Base-by-base conservation (phyloP, 2,888 invertebrate species). In the Idaea dimidiata region DNA sequence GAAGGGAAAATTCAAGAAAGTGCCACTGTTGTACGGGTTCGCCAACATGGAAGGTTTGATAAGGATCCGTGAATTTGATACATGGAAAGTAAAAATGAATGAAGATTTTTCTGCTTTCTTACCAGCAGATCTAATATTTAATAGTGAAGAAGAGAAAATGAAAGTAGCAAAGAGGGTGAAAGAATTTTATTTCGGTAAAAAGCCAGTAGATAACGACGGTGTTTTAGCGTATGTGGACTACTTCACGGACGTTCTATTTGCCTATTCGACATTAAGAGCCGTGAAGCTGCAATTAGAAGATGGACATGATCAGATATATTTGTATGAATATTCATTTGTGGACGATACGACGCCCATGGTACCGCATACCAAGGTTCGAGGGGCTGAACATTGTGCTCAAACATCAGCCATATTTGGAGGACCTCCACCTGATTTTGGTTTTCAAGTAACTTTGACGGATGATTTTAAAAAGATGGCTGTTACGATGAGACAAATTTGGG, bases 311-410 rank as follows among this genome's bases (percentile, higher is more conserved):
- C 64, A 75, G 55, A 62, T 81, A 59, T 82, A 77, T 63, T 65
- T 81, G 57, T 81, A 82, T 64, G 75, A 79, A 58, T 83, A 76
- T 66, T 72, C 75, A 0, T 83, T 75, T 67, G 72, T 72, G 14
- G 77, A 80, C 58, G 70, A 77, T 0, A 61, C 64, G n/a, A 64
- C 67, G 0, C 67, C 71, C 3, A 5, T 61, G 0, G 63, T 77
- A 1, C 74, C 74, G 6, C 62, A 76, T 57, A 78, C 75, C 7
- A 68, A 73, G 5, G 60, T 73, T 0, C 72, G 69, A 18, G 82
- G 81, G 4, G 81, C 81, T 10, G 53, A 63, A 6, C 82, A 83
- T 60, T 74, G 76, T 43, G 75, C 73, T 5, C 81, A 83, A 62
- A 66, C 74, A 5, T 0, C 17, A 10, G 79, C 80, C 2, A 62